Conservation (phyloP, 2,888 invertebrate genomes). For the Rhyacophila evoluta region DNA sequence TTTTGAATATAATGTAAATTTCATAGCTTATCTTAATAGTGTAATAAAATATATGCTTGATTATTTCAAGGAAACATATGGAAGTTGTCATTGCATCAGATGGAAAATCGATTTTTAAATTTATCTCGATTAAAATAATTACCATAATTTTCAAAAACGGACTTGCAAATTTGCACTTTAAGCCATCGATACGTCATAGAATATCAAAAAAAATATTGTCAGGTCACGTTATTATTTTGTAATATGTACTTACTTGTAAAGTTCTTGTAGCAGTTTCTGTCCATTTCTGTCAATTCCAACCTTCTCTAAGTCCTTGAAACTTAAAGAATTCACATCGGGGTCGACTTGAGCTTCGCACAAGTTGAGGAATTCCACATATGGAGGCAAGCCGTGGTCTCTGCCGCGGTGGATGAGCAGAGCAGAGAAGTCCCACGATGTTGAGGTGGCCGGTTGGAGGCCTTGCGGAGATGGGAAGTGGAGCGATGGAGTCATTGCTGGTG, state of each 20-base stretch:
- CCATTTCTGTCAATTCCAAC: conserved; percentile 71
- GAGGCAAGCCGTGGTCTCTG: conserved; percentile 85
- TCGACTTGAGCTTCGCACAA: conserved; percentile 73
- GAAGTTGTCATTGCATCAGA: no score
- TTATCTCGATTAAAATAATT: no score
- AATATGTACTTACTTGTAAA: conserved; percentile 77
- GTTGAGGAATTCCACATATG: conserved; percentile 77
- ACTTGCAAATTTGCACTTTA: no score
- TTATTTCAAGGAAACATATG: no score
- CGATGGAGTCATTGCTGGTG: conserved; percentile 74
- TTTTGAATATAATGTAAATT: no score
- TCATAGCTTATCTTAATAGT: no score
- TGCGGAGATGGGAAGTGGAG: conserved; percentile 63
- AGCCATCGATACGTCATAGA: no score
- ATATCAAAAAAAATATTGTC: no score
- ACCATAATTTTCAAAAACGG: no score
- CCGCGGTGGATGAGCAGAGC: conserved; percentile 73
- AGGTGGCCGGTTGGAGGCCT: conserved; percentile 61
- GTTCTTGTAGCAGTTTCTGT: conserved; percentile 74
- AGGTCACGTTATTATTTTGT: no score
- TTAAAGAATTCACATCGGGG: conserved; percentile 59
- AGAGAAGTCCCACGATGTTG: conserved; percentile 64
- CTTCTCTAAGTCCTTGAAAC: conserved; percentile 72
- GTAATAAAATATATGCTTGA: no score
- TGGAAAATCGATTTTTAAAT: no score